A percentile compares a stretch with the other conserved stretches of the same genome.
phyloP scores from a whole-genome alignment of 2,888 invertebrate species.

The Podabrus alpinus region DNA sequence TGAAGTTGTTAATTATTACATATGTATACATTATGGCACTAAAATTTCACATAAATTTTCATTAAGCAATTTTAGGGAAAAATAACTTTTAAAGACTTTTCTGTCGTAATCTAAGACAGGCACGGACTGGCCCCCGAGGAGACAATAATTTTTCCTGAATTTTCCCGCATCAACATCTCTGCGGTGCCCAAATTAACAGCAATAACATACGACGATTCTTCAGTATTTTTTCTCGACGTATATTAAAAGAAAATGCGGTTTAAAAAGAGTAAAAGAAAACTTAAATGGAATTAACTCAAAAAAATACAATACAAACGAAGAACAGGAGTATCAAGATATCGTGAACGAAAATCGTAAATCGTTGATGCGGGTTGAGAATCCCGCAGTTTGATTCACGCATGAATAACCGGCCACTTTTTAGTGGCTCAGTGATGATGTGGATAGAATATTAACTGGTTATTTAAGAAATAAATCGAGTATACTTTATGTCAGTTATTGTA shows the following conservation, averaged over 20 bases:
- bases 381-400: constrained; percentile 40
- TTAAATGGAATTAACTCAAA: background rate
- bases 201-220: too few species aligned
- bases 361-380: constrained; percentile 38
- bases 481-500: constrained; percentile 26
- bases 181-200: too few species aligned
- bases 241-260: background rate
- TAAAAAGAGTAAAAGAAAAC: background rate
- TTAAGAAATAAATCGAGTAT: constrained; percentile 28
- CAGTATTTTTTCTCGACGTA: background rate
- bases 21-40: too few species aligned
- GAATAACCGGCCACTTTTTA: constrained; percentile 39
- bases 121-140: too few species aligned
- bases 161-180: too few species aligned
- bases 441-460: constrained; percentile 34
- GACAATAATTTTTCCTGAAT: too few species aligned
- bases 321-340: constrained; percentile 47
- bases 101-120: too few species aligned
- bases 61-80: too few species aligned
- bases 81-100: too few species aligned
- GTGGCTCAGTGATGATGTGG: constrained; percentile 32
- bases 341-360: constrained; percentile 46
- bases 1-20: background rate
- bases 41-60: too few species aligned
- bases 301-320: background rate